Conservation (phyloP, 2,888 invertebrate species). For the Zaprionus lineosus region DNA sequence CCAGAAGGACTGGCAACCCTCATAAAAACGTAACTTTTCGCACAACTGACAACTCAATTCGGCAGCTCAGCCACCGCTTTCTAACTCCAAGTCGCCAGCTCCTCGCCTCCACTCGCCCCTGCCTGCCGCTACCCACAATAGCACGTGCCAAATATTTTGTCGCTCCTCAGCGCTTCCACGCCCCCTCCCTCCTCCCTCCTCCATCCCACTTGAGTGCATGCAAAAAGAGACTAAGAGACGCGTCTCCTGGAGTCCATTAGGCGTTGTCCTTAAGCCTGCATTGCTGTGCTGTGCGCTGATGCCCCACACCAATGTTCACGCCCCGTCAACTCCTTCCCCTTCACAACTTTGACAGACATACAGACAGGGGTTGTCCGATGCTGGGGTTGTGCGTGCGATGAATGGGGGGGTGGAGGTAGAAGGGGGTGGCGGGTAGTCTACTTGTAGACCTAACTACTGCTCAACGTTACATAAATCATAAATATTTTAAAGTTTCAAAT, state of each 20-base stretch:
- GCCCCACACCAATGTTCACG: conserved; percentile 1
- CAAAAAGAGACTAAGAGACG: conserved; percentile 48
- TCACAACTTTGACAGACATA: no score
- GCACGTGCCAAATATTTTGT: conserved; percentile 75
- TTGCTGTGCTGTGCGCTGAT: neutral
- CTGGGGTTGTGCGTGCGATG: conserved; percentile 1
- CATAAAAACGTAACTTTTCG: conserved; percentile 75
- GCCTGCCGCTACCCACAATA: conserved; percentile 21
- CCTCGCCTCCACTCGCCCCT: neutral
- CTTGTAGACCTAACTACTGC: conserved; percentile 45
- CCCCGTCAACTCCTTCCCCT: conserved; percentile 2
- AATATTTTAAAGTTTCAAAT: conserved; percentile 74
- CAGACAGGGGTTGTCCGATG: conserved; percentile 53
- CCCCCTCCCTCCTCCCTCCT: conserved; percentile 3
- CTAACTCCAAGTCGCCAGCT: neutral
- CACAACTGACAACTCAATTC: conserved; percentile 79
- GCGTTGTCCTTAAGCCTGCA: conserved; percentile 36
- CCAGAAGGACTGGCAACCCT: conserved; percentile 65
- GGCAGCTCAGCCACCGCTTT: conserved; percentile 43
- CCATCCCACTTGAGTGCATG: conserved; percentile 39
- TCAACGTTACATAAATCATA: conserved; percentile 69
- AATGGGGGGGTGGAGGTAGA: neutral
- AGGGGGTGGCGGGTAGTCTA: no score
- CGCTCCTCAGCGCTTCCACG: conserved; percentile 31
- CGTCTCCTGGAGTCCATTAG: conserved; percentile 53